Evolutionary conservation across 2,113 vertebrate genomes (phyloP).

Genomic region (Harpagus bidentatus): DNA sequence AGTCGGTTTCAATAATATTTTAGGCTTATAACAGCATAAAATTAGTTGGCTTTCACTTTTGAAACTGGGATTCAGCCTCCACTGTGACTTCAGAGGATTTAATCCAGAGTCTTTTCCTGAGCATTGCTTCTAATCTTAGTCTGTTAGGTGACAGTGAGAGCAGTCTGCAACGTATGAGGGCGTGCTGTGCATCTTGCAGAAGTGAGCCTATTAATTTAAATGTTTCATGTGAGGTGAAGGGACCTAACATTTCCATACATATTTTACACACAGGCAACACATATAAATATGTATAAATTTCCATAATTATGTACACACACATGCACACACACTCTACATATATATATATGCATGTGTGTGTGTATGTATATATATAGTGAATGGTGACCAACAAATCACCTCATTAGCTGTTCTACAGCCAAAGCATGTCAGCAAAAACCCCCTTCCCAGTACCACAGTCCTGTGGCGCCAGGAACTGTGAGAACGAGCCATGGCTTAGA

Average conservation of each 20-base stretch:
- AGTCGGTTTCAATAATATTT: background rate
- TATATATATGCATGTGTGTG: accelerated
- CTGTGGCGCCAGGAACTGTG: background rate
- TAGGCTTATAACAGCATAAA: background rate
- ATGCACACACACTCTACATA: accelerated
- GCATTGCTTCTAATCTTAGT: background rate
- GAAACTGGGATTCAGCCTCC: background rate
- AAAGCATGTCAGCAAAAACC: background rate
- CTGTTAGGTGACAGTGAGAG: background rate
- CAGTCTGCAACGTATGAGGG: background rate
- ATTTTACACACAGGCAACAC: background rate
- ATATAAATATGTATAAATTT: background rate
- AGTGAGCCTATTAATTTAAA: background rate
- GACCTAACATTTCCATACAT: background rate
- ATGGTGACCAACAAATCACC: background rate
- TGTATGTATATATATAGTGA: background rate
- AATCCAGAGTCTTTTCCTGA: background rate
- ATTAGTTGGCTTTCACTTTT: background rate
- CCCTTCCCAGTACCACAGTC: background rate
- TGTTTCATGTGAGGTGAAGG: background rate
- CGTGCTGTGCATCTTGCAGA: background rate
- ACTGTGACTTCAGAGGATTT: background rate
- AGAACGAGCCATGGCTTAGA: background rate
- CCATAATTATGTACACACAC: background rate
- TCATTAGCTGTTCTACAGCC: background rate